Evolutionary conservation across 1,140 invertebrate species (phyloP), one percentile per base, ranked within the genome.

Genomic region (Lerema accius): DNA sequence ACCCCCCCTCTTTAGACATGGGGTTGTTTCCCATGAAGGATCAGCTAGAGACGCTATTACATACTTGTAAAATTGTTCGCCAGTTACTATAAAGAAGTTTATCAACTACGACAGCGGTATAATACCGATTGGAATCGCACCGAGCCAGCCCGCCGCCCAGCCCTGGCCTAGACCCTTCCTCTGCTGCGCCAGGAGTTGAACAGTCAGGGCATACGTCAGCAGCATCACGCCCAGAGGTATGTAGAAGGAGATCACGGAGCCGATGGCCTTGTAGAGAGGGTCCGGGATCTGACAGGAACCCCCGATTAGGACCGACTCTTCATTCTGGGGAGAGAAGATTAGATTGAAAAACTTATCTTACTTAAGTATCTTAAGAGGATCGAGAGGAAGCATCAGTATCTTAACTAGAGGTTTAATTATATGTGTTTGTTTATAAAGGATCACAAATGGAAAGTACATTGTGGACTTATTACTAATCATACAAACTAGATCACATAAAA

Each of bases 171-270:
- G 88, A 61, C 95, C 96, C 77, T 95, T 95, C 63, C 94, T 93
- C 80, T 97, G 95, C 43, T 94, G 84, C 11, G 95, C 95, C 67
- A 98, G 90, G 3, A 98, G 91, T 50, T 95, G 92, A 0, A 98
- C 96, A 0, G 98, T 99, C 49, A 98, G 92, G 2, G 96, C 95
- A 78, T 99, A 99, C 1, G 98, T 98, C 26, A 98, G 91, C 73
- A 98, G 91, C 98, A 99, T 99, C 43, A 99, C 97, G 5, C 95
- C 92, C 35, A 99, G 92, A 1, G 98, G 98, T 65, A 99, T 97
- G 91, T 98, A 98, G 90, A 99, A 99, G 69, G 97, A 98, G 69
- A 98, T 94, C 71, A 99, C 95, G 35, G 97, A 98, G 10, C 97
- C 97, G 70, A 98, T 97, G 61, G 98, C 93, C 83, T 97, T 97